These are phyloP conservation scores for Lithophane semibrunnea DNA, from an alignment of 2,888 invertebrate genomes.

Conservation along the genomic window DNA sequence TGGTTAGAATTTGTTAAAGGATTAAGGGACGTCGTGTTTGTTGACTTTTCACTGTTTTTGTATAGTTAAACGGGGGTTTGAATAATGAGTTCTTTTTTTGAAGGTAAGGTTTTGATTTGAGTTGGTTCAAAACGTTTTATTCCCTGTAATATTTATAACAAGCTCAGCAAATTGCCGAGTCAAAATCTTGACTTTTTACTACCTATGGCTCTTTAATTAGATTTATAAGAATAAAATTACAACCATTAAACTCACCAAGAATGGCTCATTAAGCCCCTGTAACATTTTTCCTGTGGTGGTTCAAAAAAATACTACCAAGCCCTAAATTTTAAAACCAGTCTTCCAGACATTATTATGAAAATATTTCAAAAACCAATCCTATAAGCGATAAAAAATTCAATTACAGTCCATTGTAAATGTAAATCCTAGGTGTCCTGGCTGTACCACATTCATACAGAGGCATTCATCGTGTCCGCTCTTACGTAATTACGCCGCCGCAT, in stretches of 20 bases:
- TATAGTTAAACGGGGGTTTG: not conserved
- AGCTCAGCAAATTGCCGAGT: not conserved
- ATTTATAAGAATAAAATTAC: not conserved
- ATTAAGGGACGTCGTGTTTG: conserved; percentile 56
- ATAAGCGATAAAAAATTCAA: conserved; percentile 62
- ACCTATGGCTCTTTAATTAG: not conserved
- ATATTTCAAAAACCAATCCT: conserved; percentile 55
- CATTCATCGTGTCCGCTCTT: conserved; percentile 76
- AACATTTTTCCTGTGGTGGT: not conserved
- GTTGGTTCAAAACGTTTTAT: not conserved
- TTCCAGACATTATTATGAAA: conserved; percentile 30
- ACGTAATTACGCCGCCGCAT: conserved; percentile 87
- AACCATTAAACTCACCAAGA: not conserved
- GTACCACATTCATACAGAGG: conserved; percentile 70
- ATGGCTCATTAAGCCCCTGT: not conserved
- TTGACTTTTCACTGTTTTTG: conserved; percentile 41
- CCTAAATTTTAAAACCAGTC: conserved; percentile 2
- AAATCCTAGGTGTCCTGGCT: conserved; percentile 78
- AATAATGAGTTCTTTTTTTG: not conserved
- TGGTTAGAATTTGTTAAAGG: conserved; percentile 51
- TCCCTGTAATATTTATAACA: not conserved
- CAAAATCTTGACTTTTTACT: not conserved
- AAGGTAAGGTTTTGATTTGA: not conserved
- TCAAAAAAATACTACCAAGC: not conserved
- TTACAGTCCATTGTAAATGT: conserved; percentile 70